Evolutionary conservation across 2,113 vertebrate species (phyloP).

Genomic region (Phalacrocorax pelagicus): DNA sequence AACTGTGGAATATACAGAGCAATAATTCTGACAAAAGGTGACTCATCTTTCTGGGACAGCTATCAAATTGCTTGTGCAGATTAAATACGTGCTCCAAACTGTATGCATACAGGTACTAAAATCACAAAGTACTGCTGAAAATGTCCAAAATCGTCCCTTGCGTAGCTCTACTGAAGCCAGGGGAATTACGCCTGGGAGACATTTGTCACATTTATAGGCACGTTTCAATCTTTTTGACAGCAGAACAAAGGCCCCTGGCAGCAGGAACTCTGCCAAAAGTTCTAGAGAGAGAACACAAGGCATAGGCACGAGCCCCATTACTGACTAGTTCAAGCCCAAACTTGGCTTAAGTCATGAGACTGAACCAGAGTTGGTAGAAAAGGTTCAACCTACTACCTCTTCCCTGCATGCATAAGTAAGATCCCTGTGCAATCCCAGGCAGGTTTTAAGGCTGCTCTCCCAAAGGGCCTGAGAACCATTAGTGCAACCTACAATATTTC

Average conservation of each 20-base stretch:
- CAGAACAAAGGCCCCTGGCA: slow-evolving; percentile 21
- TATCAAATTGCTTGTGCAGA: slow-evolving; percentile 53
- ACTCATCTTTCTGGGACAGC: slow-evolving; percentile 41
- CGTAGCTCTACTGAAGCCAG: slow-evolving; percentile 36
- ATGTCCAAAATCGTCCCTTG: slow-evolving; percentile 38
- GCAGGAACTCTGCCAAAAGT: background rate
- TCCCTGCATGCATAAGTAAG: background rate
- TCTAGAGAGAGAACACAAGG: background rate
- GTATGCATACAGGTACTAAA: slow-evolving; percentile 26
- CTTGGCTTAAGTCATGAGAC: background rate
- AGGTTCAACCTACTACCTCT: background rate
- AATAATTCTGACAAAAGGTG: slow-evolving; percentile 49
- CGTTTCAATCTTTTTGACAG: slow-evolving; percentile 38
- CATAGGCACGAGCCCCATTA: background rate
- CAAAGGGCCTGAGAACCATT: background rate
- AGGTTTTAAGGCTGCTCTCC: background rate
- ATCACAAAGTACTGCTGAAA: slow-evolving; percentile 31
- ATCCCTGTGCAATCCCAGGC: background rate
- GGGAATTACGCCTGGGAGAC: background rate
- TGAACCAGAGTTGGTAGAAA: background rate
- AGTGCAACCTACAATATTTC: background rate
- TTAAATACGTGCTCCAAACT: slow-evolving; percentile 46
- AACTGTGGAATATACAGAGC: slow-evolving; percentile 18
- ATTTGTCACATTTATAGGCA: slow-evolving; percentile 38
- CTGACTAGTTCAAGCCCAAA: background rate